These are phyloP conservation scores for Mobula birostris DNA, from an alignment of 2,113 vertebrate genomes.

Conservation along the genomic window DNA sequence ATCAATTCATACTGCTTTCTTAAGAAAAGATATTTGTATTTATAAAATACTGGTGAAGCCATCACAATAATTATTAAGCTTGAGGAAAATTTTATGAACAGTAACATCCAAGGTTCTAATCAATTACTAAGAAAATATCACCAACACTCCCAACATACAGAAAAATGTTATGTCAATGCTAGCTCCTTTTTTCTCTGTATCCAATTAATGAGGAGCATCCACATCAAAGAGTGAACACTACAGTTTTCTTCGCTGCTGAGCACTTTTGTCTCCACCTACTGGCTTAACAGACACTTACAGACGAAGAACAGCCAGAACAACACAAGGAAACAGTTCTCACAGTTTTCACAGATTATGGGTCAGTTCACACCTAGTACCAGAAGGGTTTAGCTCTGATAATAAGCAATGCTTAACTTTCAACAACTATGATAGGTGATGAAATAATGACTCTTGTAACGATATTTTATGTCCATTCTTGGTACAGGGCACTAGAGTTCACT, in stretches of 20 bases:
- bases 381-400: neutral
- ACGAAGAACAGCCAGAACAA: neutral
- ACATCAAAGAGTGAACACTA: neutral
- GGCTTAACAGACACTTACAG: neutral
- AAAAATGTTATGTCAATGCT: neutral
- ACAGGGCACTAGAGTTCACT: neutral
- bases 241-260: neutral
- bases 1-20: neutral
- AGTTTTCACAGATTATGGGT: neutral
- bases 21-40: neutral
- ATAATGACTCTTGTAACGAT: neutral
- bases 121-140: neutral
- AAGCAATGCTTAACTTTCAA: neutral
- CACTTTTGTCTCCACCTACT: slow-evolving; percentile 24
- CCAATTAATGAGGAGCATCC: neutral
- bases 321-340: neutral
- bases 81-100: neutral
- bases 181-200: neutral
- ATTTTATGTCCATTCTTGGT: neutral
- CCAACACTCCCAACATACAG: neutral
- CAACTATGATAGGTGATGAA: neutral
- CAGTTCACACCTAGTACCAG: neutral
- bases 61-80: neutral
- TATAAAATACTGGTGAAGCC: neutral
- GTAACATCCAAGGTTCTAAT: neutral